These are phyloP conservation scores for Chaetura pelagica DNA, from an alignment of 2,113 vertebrate genomes.

Conservation along the genomic window DNA sequence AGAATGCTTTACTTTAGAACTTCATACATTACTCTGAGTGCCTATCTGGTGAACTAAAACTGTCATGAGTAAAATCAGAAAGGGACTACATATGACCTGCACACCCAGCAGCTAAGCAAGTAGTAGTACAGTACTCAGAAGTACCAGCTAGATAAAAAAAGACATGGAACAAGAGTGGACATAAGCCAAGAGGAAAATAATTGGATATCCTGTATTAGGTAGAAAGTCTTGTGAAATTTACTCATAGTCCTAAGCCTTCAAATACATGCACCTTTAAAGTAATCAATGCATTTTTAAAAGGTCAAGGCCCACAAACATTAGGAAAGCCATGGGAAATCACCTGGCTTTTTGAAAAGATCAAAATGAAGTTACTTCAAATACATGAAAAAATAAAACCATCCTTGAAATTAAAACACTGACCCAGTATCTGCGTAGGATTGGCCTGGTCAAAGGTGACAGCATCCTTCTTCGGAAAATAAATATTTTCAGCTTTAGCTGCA, in stretches of 20 bases:
- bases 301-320: background rate
- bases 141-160: background rate
- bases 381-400: background rate
- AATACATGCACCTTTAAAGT: background rate
- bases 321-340: background rate
- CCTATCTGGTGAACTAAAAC: background rate
- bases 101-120: background rate
- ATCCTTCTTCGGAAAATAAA: slow-evolving; percentile 95
- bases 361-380: background rate
- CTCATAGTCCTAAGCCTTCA: background rate
- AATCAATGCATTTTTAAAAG: background rate
- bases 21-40: background rate
- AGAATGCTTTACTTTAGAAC: background rate
- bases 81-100: background rate
- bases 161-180: background rate
- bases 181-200: background rate
- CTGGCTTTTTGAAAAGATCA: background rate
- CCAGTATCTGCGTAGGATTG: slow-evolving; percentile 88
- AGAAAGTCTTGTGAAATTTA: background rate
- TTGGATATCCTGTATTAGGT: background rate
- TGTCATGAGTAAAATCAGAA: background rate
- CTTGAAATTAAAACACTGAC: slow-evolving; percentile 75
- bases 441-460: slow-evolving; percentile 95
- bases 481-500: slow-evolving; percentile 79
- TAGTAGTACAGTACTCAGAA: background rate